Conservation (phyloP, 2,113 vertebrate species). For the Neopipo cinnamomea region DNA sequence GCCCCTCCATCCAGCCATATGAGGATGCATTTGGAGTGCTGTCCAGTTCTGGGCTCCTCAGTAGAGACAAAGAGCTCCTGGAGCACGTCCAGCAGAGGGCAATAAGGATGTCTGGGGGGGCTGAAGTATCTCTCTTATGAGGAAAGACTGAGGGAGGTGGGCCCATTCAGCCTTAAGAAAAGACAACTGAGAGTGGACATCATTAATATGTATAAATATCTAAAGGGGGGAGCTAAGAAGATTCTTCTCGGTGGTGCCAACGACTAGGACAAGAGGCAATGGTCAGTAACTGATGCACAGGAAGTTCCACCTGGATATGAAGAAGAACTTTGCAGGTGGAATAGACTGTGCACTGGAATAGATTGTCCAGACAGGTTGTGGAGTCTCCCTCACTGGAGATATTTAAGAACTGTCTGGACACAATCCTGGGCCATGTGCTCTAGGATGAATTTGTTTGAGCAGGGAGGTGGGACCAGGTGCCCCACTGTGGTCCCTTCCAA, state of each 20-base stretch:
- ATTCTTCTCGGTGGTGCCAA: neutral
- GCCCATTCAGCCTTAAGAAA: neutral
- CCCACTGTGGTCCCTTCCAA: neutral
- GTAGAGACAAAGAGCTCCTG: neutral
- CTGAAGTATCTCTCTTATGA: neutral
- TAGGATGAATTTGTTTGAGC: neutral
- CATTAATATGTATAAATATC: neutral
- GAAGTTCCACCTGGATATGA: neutral
- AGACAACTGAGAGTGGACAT: neutral
- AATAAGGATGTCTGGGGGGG: neutral
- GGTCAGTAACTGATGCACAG: neutral
- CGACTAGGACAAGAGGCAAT: neutral
- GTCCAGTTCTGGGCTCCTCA: neutral
- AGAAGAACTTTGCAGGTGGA: neutral
- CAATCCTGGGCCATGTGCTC: neutral
- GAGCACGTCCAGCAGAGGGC: neutral
- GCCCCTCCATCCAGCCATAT: neutral
- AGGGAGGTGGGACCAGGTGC: neutral
- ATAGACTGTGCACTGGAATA: neutral
- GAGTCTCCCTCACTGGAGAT: neutral
- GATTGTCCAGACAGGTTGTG: neutral
- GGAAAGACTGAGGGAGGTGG: neutral
- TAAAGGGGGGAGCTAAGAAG: neutral
- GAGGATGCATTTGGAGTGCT: neutral
- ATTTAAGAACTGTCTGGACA: neutral